These are phyloP conservation scores for Heterodera filipjevi DNA, from an alignment of 2,888 invertebrate genomes.

Conservation along the genomic window DNA sequence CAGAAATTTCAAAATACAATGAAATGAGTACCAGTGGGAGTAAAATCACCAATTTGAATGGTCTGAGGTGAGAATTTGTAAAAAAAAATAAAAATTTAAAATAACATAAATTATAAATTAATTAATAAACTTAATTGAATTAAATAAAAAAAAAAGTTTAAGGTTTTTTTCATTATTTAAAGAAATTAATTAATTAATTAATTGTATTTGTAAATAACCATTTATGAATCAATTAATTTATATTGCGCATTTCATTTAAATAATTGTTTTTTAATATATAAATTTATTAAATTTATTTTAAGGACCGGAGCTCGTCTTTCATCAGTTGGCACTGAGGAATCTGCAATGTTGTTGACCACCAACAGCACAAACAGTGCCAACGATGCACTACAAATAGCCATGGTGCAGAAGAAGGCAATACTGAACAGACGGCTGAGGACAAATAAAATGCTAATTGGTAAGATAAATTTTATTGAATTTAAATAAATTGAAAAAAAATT, in stretches of 20 bases:
- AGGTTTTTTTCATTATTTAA: too few species aligned
- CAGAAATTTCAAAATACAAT: conserved; percentile 15
- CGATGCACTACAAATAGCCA: conserved; percentile 16
- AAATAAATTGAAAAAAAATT: too few species aligned
- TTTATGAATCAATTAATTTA: too few species aligned
- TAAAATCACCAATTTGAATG: neutral
- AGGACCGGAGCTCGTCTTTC: neutral
- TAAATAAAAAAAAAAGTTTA: too few species aligned
- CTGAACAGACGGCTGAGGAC: conserved; percentile 83
- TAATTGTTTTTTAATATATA: neutral
- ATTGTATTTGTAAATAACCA: too few species aligned
- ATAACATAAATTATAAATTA: neutral
- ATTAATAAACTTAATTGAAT: neutral
- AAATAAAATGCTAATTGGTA: conserved; percentile 89
- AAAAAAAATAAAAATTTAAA: neutral
- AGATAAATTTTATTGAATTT: neutral
- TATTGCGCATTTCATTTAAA: too few species aligned
- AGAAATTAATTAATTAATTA: neutral
- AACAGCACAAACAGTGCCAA: conserved; percentile 32
- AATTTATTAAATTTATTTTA: too few species aligned
- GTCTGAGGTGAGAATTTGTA: neutral
- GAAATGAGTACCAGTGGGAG: conserved; percentile 32
- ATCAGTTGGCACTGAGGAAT: conserved; percentile 34
- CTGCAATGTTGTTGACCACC: conserved; percentile 49
- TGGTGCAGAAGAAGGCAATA: conserved; percentile 55